phyloP scores from a whole-genome alignment of 2,888 invertebrate genomes.

The Spisula subtruncata region DNA sequence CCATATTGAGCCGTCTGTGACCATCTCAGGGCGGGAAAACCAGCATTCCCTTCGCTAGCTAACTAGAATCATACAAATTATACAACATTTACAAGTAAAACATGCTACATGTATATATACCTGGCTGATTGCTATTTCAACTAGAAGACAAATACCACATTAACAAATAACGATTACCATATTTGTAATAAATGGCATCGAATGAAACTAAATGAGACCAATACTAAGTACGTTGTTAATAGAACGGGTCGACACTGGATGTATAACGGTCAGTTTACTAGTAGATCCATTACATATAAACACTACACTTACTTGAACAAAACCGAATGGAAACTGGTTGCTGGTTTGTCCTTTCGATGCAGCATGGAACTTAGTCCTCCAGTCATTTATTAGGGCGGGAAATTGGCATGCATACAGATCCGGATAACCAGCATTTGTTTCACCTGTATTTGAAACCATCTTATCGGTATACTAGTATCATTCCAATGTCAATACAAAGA shows the following conservation, averaged over 20 bases:
- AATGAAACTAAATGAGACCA: no score
- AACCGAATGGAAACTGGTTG: slow-evolving; percentile 77
- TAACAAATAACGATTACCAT: no score
- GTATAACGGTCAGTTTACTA: no score
- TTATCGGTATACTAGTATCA: no score
- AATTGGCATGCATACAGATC: slow-evolving; percentile 74
- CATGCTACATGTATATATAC: no score
- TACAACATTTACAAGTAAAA: not conserved
- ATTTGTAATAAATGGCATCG: no score
- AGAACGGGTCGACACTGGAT: no score
- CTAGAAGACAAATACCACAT: no score
- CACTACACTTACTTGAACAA: slow-evolving; percentile 75
- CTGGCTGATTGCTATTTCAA: no score
- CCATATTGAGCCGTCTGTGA: slow-evolving; percentile 81
- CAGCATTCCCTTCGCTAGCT: slow-evolving; percentile 44
- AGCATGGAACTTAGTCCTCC: slow-evolving; percentile 75
- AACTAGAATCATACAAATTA: slow-evolving; percentile 29
- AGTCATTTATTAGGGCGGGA: slow-evolving; percentile 77
- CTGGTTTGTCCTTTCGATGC: slow-evolving; percentile 70
- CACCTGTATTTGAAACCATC: slow-evolving; percentile 64
- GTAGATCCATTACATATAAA: no score
- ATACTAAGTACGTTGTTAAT: no score
- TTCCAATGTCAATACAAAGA: no score
- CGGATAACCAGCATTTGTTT: slow-evolving; percentile 66
- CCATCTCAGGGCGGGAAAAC: slow-evolving; percentile 79